Evolutionary conservation across 2,888 invertebrate species (phyloP), one percentile per base, ranked within the genome.

Genomic region (Limnephilus auricula): DNA sequence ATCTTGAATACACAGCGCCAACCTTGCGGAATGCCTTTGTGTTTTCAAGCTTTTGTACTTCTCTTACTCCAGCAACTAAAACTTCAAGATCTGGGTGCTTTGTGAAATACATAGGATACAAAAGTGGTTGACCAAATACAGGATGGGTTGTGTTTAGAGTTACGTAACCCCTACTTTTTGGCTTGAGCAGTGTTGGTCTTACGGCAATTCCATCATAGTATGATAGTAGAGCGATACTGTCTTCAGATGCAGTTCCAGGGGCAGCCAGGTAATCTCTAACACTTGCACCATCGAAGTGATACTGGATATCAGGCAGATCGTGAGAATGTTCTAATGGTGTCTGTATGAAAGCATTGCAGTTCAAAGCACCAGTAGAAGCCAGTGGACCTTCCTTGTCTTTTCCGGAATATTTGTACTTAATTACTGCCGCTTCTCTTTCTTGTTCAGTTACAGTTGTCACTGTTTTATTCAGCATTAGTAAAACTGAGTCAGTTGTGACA

Each of bases 81-180:
- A 96, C 95, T 87, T 96, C 95, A 10, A 97, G 93, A 94, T 98
- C 98, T 89, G 96, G 95, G 93, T 96, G 95, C n/a, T 96, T 96
- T 0, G 96, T 96, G 91, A 97, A 97, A 90, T 97, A 97, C 93
- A 97, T 97, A 0, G 98, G 97, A 94, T 97, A 97, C 93, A 98
- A 97, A 90, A 97, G 94, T 0, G 98, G 98, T 88, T 96, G 96
- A 0, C 98, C 97, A 94, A 96, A 96, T 90, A 97, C 94, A 0
- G 98, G 98, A 95, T 98, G 97, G 0, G 97, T 96, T 0, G 96
- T 95, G 93, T 97, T 97, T 2, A 98, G 94, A 91, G 95, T 94
- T 25, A 97, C 94, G 87, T 95, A 95, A 0, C 97, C 97, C 94
- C 96, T 95, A 93, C 97, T 97, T 94, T 96, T 96, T 0, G 97